Evolutionary conservation across 2,888 invertebrate species (phyloP).

Genomic region (Callosobruchus maculatus): DNA sequence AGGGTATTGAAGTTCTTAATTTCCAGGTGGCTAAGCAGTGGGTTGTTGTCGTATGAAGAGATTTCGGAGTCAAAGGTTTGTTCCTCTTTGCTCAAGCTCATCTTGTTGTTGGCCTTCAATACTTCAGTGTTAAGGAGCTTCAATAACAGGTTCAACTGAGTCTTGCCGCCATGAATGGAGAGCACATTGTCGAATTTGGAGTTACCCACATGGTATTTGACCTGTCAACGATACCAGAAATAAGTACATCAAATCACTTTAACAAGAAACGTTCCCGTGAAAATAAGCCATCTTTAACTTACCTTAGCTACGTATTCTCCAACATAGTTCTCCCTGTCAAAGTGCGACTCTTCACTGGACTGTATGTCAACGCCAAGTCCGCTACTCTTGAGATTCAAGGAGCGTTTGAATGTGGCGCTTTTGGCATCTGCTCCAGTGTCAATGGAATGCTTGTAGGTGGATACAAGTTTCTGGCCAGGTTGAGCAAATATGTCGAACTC

Average conservation of each 20-base stretch:
- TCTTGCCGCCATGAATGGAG: constrained; percentile 25
- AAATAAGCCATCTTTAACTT: not conserved
- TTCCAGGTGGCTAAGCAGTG: constrained; percentile 51
- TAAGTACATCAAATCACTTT: too few species aligned
- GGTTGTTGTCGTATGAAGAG: constrained; percentile 53
- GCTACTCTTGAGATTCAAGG: constrained; percentile 48
- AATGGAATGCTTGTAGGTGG: constrained; percentile 36
- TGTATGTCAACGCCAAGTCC: constrained; percentile 38
- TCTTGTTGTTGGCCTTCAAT: constrained; percentile 52
- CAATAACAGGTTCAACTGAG: constrained; percentile 33
- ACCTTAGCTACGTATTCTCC: constrained; percentile 22
- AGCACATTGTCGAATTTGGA: constrained; percentile 31
- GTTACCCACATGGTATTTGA: constrained; percentile 27
- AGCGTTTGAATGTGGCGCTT: constrained; percentile 37
- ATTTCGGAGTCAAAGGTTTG: constrained; percentile 55
- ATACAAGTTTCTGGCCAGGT: constrained; percentile 55
- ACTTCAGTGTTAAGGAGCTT: constrained; percentile 53
- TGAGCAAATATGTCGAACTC: constrained; percentile 60
- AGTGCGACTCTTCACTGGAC: constrained; percentile 20
- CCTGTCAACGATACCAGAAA: too few species aligned
- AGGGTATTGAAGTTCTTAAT: constrained; percentile 58
- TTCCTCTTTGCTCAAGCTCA: constrained; percentile 51
- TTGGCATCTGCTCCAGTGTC: constrained; percentile 18
- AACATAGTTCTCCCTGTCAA: constrained; percentile 19
- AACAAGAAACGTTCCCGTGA: too few species aligned